A percentile compares a stretch with the other conserved stretches of the same genome.
These are phyloP conservation scores for silkworm (Bombyx mori) DNA, from an alignment of 1,140 invertebrate species.

Conservation along the genomic window ASM3026992v2 NC_085129.1:15721001-15721500, in stretches of 20 bases:
- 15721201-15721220: slow-evolving; percentile 30
- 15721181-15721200: slow-evolving; percentile 72
- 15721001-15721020: slow-evolving; percentile 59
- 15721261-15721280: slow-evolving; percentile 47
- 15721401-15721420: slow-evolving; percentile 76
- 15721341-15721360: slow-evolving; percentile 58
- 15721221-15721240: slow-evolving; percentile 62
- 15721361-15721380: slow-evolving; percentile 40
- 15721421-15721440: slow-evolving; percentile 84
- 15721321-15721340: slow-evolving; percentile 85
- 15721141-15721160: slow-evolving; percentile 24
- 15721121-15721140: slow-evolving; percentile 42
- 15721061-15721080: slow-evolving; percentile 80
- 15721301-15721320: slow-evolving; percentile 83
- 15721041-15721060: slow-evolving; percentile 77
- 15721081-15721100: slow-evolving; percentile 73
- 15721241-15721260: slow-evolving; percentile 57
- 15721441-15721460: slow-evolving; percentile 85
- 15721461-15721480: slow-evolving; percentile 77
- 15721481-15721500: slow-evolving; percentile 86
- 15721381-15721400: slow-evolving; percentile 33
- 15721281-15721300: slow-evolving; percentile 81
- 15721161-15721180: slow-evolving; percentile 55
- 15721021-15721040: slow-evolving; percentile 54
- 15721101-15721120: slow-evolving; percentile 56